phyloP scores from a whole-genome alignment of 2,797 vertebrate genomes.

The Champsocephalus gunnari region DNA sequence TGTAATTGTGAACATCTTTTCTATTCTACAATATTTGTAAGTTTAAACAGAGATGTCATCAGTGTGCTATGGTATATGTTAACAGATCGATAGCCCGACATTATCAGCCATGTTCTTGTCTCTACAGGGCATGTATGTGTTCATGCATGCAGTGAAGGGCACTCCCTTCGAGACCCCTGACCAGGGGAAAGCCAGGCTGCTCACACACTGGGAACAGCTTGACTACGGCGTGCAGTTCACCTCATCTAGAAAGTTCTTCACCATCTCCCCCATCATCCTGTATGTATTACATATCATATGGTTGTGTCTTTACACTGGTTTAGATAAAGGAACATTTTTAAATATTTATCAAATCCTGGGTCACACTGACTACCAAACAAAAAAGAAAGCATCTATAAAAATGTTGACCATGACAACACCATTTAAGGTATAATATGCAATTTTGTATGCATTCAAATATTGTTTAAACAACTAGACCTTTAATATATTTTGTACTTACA shows the following conservation, averaged over 20 bases:
- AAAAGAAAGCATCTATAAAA: neutral
- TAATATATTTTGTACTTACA: too few species aligned
- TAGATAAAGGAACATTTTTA: neutral
- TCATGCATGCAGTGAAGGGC: constrained; percentile 97
- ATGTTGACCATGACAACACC: neutral
- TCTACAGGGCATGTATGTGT: constrained; percentile 96
- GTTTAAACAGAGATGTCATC: neutral
- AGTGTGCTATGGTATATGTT: neutral
- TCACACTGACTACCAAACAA: neutral
- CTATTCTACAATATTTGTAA: too few species aligned
- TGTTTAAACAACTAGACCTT: too few species aligned
- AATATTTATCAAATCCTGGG: neutral
- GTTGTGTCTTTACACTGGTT: constrained; percentile 6
- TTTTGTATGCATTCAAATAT: too few species aligned
- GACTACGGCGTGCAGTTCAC: constrained; percentile 98
- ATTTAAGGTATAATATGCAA: neutral
- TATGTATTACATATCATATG: constrained; percentile 41
- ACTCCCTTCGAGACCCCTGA: constrained; percentile 98
- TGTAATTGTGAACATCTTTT: too few species aligned
- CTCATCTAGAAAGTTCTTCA: constrained; percentile 98
- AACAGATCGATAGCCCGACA: neutral
- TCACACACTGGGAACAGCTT: constrained; percentile 98
- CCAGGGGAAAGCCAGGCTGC: constrained; percentile 95
- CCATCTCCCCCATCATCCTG: constrained; percentile 91
- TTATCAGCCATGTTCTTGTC: constrained; percentile 30